Conservation (phyloP, 2,888 invertebrate species). For the Tenthredo notha region DNA sequence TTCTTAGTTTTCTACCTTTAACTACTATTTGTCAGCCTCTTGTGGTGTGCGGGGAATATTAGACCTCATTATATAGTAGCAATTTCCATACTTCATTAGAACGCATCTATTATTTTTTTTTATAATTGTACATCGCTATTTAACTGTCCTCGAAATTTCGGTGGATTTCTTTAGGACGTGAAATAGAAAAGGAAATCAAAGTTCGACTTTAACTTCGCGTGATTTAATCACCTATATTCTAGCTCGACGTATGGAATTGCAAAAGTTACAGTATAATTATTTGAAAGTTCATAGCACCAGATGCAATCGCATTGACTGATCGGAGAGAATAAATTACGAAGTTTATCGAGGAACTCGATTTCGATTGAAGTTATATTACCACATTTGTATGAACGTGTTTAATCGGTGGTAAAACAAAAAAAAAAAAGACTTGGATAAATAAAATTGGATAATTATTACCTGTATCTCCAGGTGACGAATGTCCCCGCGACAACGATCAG, state of each 20-base stretch:
- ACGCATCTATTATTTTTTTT: not conserved
- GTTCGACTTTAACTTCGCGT: not conserved
- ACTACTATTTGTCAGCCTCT: not conserved
- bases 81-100: not conserved
- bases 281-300: not conserved
- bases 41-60: not conserved
- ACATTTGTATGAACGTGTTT: not conserved
- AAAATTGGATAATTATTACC: slow-evolving; percentile 63
- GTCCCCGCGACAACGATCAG: slow-evolving; percentile 70
- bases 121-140: not conserved
- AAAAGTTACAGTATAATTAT: not conserved
- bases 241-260: not conserved
- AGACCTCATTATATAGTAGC: not conserved
- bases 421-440: not conserved
- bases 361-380: not conserved
- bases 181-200: not conserved
- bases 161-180: not conserved
- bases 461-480: slow-evolving; percentile 71
- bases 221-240: not conserved
- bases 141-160: not conserved
- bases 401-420: not conserved
- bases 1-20: not conserved
- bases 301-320: slow-evolving; percentile 5
- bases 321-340: slow-evolving; percentile 1
- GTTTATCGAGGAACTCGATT: not conserved